Conservation (phyloP, 2,888 invertebrate genomes). For the Trisateles emortualis region DNA sequence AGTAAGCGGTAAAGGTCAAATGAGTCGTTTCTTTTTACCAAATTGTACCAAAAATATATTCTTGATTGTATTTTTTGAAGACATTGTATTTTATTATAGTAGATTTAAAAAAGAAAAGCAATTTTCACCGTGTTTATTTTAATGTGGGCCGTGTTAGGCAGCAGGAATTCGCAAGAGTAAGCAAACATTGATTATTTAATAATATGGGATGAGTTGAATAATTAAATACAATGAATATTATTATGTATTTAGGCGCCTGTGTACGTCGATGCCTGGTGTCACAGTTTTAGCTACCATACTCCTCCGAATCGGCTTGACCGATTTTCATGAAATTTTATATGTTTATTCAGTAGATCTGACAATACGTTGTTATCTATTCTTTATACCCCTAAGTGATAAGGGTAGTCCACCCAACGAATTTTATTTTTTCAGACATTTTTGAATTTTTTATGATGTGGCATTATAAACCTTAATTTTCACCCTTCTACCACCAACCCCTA, state of each 20-base stretch:
- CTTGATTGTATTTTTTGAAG: background rate
- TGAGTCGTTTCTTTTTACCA: background rate
- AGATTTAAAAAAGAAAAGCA: background rate
- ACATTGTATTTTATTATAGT: background rate
- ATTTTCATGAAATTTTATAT: too few relatives aligned
- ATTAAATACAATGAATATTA: background rate
- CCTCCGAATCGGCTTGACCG: too few relatives aligned
- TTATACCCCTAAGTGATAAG: too few relatives aligned
- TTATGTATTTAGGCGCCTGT: background rate
- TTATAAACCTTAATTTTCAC: too few relatives aligned
- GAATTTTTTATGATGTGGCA: too few relatives aligned
- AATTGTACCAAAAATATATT: background rate
- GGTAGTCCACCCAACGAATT: too few relatives aligned
- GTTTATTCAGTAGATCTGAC: too few relatives aligned
- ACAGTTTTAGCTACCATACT: too few relatives aligned
- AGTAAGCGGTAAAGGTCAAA: background rate
- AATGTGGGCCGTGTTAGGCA: background rate
- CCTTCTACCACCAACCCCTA: too few relatives aligned
- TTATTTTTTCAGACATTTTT: too few relatives aligned
- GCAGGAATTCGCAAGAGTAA: background rate
- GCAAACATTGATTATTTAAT: background rate
- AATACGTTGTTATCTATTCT: too few relatives aligned
- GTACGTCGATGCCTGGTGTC: too few relatives aligned
- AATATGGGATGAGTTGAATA: background rate
- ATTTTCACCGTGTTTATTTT: background rate